Conservation (phyloP, 2,113 vertebrate species). For the Cavia aperea region DNA sequence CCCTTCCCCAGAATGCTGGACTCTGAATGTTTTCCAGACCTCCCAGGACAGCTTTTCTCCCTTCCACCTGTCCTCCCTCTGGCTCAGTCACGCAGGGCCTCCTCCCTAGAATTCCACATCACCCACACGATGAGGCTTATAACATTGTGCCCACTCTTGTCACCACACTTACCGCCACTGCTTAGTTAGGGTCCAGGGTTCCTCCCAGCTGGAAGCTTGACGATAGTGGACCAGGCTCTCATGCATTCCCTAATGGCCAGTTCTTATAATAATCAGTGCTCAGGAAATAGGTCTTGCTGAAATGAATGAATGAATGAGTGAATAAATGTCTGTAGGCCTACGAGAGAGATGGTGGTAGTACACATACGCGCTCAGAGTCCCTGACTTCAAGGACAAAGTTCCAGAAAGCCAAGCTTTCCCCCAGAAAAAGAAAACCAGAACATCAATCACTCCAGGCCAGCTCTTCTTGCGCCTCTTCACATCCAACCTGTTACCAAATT, state of each 20-base stretch:
- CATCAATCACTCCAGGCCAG: neutral
- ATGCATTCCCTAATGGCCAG: neutral
- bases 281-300: neutral
- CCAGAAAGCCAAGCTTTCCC: neutral
- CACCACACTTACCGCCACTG: too few species aligned
- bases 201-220: neutral
- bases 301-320: too few species aligned
- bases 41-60: neutral
- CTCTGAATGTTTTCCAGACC: too few species aligned
- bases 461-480: neutral
- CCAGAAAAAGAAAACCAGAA: neutral
- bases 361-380: neutral
- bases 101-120: neutral
- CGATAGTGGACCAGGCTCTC: neutral
- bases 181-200: neutral
- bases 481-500: neutral
- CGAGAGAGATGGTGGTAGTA: neutral
- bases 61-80: neutral
- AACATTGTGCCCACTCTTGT: neutral
- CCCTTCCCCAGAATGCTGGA: neutral
- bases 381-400: neutral
- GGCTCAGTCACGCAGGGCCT: neutral
- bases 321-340: neutral
- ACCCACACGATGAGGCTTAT: neutral
- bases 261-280: neutral